phyloP scores from a whole-genome alignment of 2,113 vertebrate genomes.

The Nesogale talazaci region DNA sequence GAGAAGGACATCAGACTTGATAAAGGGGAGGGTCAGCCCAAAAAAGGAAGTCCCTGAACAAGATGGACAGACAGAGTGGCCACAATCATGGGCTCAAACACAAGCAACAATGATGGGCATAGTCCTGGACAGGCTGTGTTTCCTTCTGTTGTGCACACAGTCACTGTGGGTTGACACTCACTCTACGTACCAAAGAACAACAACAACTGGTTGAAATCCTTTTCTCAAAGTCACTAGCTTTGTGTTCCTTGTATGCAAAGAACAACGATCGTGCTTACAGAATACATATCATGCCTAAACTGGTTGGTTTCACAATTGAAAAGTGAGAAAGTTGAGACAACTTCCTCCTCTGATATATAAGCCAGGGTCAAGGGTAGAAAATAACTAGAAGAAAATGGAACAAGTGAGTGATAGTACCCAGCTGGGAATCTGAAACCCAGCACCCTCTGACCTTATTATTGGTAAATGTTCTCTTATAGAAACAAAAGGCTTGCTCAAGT shows the following conservation, averaged over 20 bases:
- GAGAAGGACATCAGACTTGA: too few relatives aligned
- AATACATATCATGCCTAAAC: neutral
- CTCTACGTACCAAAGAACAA: too few relatives aligned
- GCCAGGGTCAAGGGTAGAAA: neutral
- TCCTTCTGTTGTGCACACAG: too few relatives aligned
- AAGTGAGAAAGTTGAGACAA: slow-evolving; percentile 37
- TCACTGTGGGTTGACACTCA: too few relatives aligned
- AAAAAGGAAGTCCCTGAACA: too few relatives aligned
- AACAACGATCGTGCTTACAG: neutral
- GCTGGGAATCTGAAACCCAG: neutral
- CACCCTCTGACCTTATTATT: neutral
- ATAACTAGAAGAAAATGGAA: slow-evolving; percentile 28
- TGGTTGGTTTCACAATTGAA: slow-evolving; percentile 23
- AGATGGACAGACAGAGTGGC: too few relatives aligned
- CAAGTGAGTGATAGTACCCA: slow-evolving; percentile 9
- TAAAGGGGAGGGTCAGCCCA: too few relatives aligned
- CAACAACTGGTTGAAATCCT: neutral
- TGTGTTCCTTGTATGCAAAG: neutral
- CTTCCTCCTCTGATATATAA: neutral
- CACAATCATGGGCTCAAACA: too few relatives aligned
- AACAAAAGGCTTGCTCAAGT: neutral
- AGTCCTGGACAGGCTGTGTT: too few relatives aligned
- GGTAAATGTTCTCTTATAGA: slow-evolving; percentile 45
- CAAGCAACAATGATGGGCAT: too few relatives aligned
- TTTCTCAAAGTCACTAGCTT: neutral